These are phyloP conservation scores for Chalcis sispes DNA, from an alignment of 2,888 invertebrate species.

Conservation along the genomic window DNA sequence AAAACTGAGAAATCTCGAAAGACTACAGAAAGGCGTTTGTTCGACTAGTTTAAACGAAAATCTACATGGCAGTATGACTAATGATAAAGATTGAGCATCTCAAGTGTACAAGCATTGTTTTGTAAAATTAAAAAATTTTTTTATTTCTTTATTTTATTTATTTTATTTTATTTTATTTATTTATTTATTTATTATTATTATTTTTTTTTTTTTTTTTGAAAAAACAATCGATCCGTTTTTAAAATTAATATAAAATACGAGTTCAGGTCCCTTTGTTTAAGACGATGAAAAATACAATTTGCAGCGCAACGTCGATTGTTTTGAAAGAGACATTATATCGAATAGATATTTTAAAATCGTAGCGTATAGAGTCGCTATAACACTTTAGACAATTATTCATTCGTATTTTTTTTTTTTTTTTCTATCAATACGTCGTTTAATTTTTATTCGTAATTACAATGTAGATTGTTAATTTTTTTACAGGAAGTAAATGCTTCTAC, in stretches of 20 bases:
- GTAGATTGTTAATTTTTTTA: background rate
- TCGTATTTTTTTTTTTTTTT: too few species aligned
- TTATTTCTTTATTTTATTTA: background rate
- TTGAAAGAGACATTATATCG: too few species aligned
- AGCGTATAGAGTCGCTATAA: too few species aligned
- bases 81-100: conserved; percentile 19
- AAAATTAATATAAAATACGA: background rate
- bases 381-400: too few species aligned
- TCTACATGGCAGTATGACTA: conserved; percentile 42
- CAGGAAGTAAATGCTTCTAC: background rate
- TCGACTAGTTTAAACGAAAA: background rate
- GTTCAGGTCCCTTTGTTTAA: conserved; percentile 11
- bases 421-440: too few species aligned
- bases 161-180: conserved; percentile 6
- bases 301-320: too few species aligned
- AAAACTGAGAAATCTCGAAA: background rate
- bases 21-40: background rate
- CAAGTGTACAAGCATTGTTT: conserved; percentile 24
- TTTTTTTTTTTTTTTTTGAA: conserved; percentile 12
- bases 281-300: too few species aligned
- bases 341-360: too few species aligned
- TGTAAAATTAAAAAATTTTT: background rate
- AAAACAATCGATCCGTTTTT: conserved; percentile 11
- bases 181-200: background rate
- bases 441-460: background rate